phyloP scores from a whole-genome alignment of 2,888 invertebrate genomes.

The Polyommatus icarus region DNA sequence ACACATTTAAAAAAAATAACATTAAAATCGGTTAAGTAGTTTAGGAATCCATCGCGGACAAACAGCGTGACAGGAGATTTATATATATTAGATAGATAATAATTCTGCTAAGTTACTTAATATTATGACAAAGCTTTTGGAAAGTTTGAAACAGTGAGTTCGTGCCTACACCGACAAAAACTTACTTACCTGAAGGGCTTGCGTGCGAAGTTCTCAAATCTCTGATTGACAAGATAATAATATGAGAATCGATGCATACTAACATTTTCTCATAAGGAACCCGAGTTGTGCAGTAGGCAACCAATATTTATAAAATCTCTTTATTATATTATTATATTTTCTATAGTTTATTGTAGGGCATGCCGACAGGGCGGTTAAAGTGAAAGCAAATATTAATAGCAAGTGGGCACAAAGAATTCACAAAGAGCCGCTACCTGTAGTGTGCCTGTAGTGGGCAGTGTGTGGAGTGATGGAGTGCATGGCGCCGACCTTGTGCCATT shows the following conservation, averaged over 20 bases:
- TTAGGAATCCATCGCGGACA: too few relatives aligned
- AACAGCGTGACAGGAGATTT: too few relatives aligned
- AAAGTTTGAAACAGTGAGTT: not conserved
- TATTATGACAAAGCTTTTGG: not conserved
- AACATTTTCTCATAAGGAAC: not conserved
- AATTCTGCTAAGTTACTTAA: too few relatives aligned
- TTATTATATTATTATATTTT: too few relatives aligned
- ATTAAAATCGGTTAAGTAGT: too few relatives aligned
- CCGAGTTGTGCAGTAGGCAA: not conserved
- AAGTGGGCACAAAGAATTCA: not conserved
- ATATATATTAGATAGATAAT: too few relatives aligned
- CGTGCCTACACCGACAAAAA: not conserved
- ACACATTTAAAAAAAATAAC: too few relatives aligned
- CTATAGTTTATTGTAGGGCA: not conserved
- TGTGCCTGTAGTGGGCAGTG: constrained; percentile 8
- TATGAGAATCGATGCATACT: not conserved
- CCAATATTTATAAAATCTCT: not conserved
- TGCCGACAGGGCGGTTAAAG: not conserved
- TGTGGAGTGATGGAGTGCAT: constrained; percentile 20
- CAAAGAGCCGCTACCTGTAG: constrained; percentile 8
- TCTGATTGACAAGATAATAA: not conserved
- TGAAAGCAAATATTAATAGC: constrained; percentile 2
- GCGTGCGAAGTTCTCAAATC: not conserved
- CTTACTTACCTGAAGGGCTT: not conserved
- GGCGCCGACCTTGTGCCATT: constrained; percentile 18